These are phyloP conservation scores for Adrianichthys oophorus DNA, from an alignment of 2,797 vertebrate species.

Conservation along the genomic window DNA sequence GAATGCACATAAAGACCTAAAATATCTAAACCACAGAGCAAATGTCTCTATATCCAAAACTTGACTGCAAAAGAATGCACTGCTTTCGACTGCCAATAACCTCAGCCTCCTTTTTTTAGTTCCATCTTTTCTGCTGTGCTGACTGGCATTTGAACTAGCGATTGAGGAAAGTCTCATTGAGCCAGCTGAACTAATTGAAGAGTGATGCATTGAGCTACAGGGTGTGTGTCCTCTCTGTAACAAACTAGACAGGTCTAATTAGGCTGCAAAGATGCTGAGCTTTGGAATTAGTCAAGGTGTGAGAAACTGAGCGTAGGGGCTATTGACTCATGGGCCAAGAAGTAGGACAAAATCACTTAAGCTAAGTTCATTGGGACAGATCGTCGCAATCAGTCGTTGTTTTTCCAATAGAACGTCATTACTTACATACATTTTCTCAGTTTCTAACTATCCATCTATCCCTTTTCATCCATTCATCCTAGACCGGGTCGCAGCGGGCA, in stretches of 20 bases:
- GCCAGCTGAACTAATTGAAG: slow-evolving; percentile 50
- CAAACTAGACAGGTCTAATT: slow-evolving; percentile 49
- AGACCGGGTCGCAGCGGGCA: too few relatives aligned
- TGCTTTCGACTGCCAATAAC: slow-evolving; percentile 68
- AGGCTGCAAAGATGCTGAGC: slow-evolving; percentile 44
- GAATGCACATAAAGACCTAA: slow-evolving; percentile 40
- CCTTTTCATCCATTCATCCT: too few relatives aligned
- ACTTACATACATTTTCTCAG: too few relatives aligned
- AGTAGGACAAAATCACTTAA: slow-evolving; percentile 1
- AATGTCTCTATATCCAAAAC: slow-evolving; percentile 72
- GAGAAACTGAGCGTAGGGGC: slow-evolving; percentile 5
- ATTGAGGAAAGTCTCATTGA: slow-evolving; percentile 58
- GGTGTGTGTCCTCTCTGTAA: slow-evolving; percentile 33
- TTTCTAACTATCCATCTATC: too few relatives aligned
- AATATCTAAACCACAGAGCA: slow-evolving; percentile 73
- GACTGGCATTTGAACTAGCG: slow-evolving; percentile 70
- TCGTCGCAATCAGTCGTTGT: too few relatives aligned
- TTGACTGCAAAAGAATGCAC: slow-evolving; percentile 74
- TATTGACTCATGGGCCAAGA: slow-evolving; percentile 9
- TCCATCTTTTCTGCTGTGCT: slow-evolving; percentile 47
- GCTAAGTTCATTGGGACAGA: background rate
- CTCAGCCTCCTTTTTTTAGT: slow-evolving; percentile 58
- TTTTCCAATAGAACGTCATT: too few relatives aligned
- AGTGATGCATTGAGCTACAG: slow-evolving; percentile 34
- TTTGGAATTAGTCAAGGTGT: slow-evolving; percentile 26